Evolutionary conservation across 1,140 invertebrate species (phyloP).

Genomic region (Hycleus cichorii): DNA sequence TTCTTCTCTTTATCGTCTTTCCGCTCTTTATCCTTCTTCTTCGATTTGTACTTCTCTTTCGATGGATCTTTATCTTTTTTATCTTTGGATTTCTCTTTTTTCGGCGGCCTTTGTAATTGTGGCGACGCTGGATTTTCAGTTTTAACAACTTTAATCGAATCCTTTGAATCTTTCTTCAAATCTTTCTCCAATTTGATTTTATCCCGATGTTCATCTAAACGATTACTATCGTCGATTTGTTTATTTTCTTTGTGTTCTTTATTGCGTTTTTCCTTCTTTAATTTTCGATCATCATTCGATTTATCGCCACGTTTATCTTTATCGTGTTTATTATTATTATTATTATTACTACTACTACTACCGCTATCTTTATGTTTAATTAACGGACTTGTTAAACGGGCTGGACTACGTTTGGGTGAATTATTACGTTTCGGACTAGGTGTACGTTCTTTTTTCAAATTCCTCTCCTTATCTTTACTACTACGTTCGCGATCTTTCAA

Average conservation of each 20-base stretch:
- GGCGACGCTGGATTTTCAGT: constrained; percentile 10
- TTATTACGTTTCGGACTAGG: constrained; percentile 39
- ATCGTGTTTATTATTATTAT: constrained; percentile 37
- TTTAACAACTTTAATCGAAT: constrained; percentile 6
- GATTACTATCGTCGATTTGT: constrained; percentile 22
- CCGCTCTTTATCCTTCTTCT: constrained; percentile 23
- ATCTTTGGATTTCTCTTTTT: constrained; percentile 19
- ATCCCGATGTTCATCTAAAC: constrained; percentile 12
- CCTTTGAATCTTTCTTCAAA: constrained; percentile 13
- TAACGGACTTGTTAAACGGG: constrained; percentile 51
- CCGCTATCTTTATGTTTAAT: constrained; percentile 41
- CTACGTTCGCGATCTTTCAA: constrained; percentile 56
- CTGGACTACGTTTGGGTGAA: constrained; percentile 43
- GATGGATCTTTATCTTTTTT: constrained; percentile 26
- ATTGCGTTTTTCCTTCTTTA: constrained; percentile 42
- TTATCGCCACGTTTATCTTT: constrained; percentile 28
- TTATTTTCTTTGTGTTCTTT: constrained; percentile 35
- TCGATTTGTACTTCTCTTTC: constrained; percentile 24
- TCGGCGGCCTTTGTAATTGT: too few relatives aligned
- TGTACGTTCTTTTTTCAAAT: constrained; percentile 24
- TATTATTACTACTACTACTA: too few relatives aligned
- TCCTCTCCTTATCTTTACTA: constrained; percentile 42
- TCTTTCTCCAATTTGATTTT: constrained; percentile 15
- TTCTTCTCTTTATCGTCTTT: constrained; percentile 34
- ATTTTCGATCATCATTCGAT: constrained; percentile 33